Evolutionary conservation across 2,797 vertebrate genomes (phyloP), one percentile per base, ranked within the genome.

Genomic region (Acipenser ruthenus): DNA sequence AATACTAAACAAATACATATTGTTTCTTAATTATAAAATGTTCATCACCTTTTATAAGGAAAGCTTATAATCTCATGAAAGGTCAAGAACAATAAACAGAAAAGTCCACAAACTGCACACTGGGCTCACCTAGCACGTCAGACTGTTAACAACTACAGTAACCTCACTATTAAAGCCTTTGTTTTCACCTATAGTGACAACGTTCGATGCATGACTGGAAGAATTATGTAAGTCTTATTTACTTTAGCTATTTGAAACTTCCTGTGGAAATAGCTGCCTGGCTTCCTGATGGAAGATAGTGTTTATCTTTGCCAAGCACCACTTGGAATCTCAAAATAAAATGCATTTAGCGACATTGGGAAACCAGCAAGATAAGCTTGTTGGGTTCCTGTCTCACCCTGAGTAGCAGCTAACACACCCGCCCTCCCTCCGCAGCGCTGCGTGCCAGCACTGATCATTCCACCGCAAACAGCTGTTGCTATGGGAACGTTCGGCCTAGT

Each of bases 211-310:
- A 2, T 74, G 72, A 74, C n/a, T 80, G 79, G 83, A 55, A 10
- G 52, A 87, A 84, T 87, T 82, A 83, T 85, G 84, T 74, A 88
- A 78, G 80, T 84, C 87, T 90, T 97, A 93, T 99, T 98, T 96
- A 98, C 94, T 97, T 96, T 91, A 97, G 93, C 89, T 90, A 94
- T 94, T 93, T 93, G 92, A 96, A 94, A 96, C 94, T 96, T 99
- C 96, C 96, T 84, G 90, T 96, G 95, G 94, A 97, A 98, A 98
- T 87, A 85, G 88, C 92, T 93, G 86, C 82, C 95, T 93, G 93
- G 93, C 95, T 96, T 98, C 96, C 96, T 96, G 96, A 94, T 95
- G 93, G 94, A 92, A 96, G 94, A 96, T 95, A 95, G 93, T 97
- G 95, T 99, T 98, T 98, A 96, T 99, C 95, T 98, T 97, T 95